Evolutionary conservation across 53 echinoderm and acorn worm species (phyloP).

Genomic region (Holothuria scabra): DNA sequence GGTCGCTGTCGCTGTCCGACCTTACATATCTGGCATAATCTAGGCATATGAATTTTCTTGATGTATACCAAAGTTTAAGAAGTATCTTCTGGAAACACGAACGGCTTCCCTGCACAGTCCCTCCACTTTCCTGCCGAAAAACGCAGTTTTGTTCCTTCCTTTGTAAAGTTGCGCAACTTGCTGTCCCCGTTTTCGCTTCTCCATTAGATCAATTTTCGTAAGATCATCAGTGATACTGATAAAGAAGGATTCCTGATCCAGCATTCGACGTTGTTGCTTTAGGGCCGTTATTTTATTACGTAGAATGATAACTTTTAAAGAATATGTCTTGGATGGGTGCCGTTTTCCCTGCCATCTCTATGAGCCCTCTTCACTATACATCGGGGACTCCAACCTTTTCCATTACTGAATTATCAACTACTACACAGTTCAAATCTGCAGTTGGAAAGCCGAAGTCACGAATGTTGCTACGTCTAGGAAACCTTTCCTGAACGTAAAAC

Average conservation of each 20-base stretch:
- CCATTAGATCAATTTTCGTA: background rate
- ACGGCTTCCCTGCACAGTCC: too few relatives aligned
- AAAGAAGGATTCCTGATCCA: background rate
- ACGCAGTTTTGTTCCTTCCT: too few relatives aligned
- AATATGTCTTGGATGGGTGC: background rate
- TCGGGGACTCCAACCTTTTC: background rate
- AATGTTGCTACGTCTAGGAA: background rate
- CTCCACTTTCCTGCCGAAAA: too few relatives aligned
- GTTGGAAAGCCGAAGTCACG: background rate
- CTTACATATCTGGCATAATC: too few relatives aligned
- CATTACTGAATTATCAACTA: background rate
- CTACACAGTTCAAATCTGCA: background rate
- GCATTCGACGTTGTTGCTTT: background rate
- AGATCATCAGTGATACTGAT: background rate
- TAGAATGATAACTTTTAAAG: background rate
- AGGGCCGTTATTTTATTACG: background rate
- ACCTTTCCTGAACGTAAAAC: background rate
- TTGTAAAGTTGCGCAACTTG: too few relatives aligned
- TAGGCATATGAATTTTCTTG: too few relatives aligned
- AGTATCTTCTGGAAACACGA: too few relatives aligned
- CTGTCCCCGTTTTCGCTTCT: background rate
- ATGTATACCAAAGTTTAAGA: too few relatives aligned
- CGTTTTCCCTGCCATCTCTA: background rate
- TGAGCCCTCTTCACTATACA: background rate
- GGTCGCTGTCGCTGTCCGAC: too few relatives aligned